These are phyloP conservation scores for Amitus sp. DNA, from an alignment of 2,888 invertebrate genomes.

Conservation along the genomic window DNA sequence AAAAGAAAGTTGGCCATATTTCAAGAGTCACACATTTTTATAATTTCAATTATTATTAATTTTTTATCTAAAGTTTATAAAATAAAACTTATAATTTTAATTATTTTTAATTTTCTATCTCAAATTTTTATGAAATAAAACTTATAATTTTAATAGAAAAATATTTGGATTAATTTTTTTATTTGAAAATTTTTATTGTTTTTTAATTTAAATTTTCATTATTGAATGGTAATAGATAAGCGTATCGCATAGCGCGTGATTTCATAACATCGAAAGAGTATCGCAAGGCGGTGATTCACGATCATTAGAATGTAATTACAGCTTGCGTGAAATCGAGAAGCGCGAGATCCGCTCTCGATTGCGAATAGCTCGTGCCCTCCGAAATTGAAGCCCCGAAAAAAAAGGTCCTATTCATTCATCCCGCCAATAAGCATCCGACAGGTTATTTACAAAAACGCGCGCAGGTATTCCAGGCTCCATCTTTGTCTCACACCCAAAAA, in stretches of 20 bases:
- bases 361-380: conserved; percentile 14
- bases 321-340: conserved; percentile 6
- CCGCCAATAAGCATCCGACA: neutral
- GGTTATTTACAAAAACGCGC: neutral
- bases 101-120: neutral
- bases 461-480: neutral
- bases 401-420: conserved; percentile 19
- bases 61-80: too few relatives aligned
- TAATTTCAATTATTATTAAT: too few relatives aligned
- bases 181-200: too few relatives aligned
- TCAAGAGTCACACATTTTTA: too few relatives aligned
- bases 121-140: neutral
- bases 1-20: too few relatives aligned
- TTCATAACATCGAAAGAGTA: neutral
- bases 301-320: conserved; percentile 18
- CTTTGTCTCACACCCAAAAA: too few relatives aligned
- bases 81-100: too few relatives aligned
- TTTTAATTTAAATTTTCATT: too few relatives aligned
- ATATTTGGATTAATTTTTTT: too few relatives aligned
- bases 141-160: too few relatives aligned
- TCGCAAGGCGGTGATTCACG: conserved; percentile 3
- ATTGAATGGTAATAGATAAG: neutral
- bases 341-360: conserved; percentile 2
- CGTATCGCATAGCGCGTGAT: conserved; percentile 1
- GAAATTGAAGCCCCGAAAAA: conserved; percentile 16